Percentiles rank a stretch among this genome's conserved stretches.
Evolutionary conservation across 2,797 vertebrate species (phyloP).

Genomic region (Malacoctenus gilli): DNA sequence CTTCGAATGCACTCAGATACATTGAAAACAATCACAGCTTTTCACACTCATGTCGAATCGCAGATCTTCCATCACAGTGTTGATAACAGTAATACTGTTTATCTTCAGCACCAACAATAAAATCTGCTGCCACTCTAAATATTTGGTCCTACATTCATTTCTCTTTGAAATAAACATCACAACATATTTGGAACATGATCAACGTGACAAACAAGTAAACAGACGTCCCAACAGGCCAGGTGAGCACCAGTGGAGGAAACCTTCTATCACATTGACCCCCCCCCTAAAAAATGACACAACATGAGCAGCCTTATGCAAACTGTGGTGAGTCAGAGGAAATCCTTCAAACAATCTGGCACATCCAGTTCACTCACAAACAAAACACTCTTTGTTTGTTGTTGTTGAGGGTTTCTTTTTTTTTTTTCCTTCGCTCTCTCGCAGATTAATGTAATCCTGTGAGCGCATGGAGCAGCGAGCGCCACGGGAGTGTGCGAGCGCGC

Average conservation of each 20-base stretch:
- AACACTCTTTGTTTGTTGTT: slow-evolving; percentile 83
- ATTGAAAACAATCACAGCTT: slow-evolving; percentile 52
- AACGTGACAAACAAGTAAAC: slow-evolving; percentile 20
- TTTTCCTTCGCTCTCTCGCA: slow-evolving; percentile 69
- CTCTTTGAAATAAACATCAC: slow-evolving; percentile 39
- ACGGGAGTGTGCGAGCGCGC: slow-evolving; percentile 43
- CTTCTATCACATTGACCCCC: slow-evolving; percentile 51
- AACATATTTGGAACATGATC: slow-evolving; percentile 29
- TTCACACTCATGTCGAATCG: slow-evolving; percentile 30
- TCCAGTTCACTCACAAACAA: slow-evolving; percentile 76
- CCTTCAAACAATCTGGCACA: slow-evolving; percentile 81
- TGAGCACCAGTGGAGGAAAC: slow-evolving; percentile 40
- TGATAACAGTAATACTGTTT: slow-evolving; percentile 9
- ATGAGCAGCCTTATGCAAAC: slow-evolving; percentile 57
- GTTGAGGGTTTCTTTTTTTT: no score
- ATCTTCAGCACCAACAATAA: slow-evolving; percentile 26
- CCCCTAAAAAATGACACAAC: slow-evolving; percentile 22
- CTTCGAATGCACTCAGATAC: slow-evolving; percentile 44
- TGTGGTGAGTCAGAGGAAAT: slow-evolving; percentile 70
- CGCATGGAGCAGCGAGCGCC: slow-evolving; percentile 60
- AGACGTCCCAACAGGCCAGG: slow-evolving; percentile 16
- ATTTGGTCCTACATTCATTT: slow-evolving; percentile 33
- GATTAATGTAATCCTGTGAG: slow-evolving; percentile 77
- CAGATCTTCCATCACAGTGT: slow-evolving; percentile 7
- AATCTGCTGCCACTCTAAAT: slow-evolving; percentile 41